Conservation (phyloP, 2,113 vertebrate species). For the Atlantisia rogersi region DNA sequence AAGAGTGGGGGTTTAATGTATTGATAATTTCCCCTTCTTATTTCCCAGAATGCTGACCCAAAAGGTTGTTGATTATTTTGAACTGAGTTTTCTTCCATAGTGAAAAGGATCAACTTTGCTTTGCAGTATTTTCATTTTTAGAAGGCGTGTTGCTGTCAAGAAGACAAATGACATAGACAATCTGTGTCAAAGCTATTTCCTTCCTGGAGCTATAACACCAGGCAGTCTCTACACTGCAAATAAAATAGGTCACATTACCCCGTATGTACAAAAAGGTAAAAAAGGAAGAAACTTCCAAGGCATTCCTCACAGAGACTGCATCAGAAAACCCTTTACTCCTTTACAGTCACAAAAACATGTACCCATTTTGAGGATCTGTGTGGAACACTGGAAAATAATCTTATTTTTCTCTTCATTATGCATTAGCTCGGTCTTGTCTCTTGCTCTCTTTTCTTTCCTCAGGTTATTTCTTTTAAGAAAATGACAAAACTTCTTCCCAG, state of each 20-base stretch:
- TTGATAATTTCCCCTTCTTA: not conserved
- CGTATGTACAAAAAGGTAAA: not conserved
- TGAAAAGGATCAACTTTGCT: not conserved
- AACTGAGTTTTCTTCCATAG: not conserved
- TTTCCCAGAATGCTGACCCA: not conserved
- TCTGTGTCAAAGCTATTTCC: not conserved
- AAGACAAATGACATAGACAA: not conserved
- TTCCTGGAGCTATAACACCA: not conserved
- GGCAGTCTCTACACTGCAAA: not conserved
- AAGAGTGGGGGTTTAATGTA: rapidly evolving
- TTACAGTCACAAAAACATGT: not conserved
- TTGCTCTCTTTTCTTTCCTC: not conserved
- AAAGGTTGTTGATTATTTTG: not conserved
- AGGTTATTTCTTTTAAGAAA: not conserved
- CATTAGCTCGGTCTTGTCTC: not conserved
- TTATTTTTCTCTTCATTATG: not conserved
- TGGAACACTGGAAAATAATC: not conserved
- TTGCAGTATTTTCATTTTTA: not conserved
- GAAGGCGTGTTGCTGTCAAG: not conserved
- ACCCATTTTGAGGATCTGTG: not conserved
- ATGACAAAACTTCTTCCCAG: not conserved
- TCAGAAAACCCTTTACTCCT: not conserved
- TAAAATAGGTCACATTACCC: not conserved
- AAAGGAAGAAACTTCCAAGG: not conserved
- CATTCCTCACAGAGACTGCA: not conserved